Conservation (phyloP, 2,797 vertebrate species). For the Crocodylus rhombifer region DNA sequence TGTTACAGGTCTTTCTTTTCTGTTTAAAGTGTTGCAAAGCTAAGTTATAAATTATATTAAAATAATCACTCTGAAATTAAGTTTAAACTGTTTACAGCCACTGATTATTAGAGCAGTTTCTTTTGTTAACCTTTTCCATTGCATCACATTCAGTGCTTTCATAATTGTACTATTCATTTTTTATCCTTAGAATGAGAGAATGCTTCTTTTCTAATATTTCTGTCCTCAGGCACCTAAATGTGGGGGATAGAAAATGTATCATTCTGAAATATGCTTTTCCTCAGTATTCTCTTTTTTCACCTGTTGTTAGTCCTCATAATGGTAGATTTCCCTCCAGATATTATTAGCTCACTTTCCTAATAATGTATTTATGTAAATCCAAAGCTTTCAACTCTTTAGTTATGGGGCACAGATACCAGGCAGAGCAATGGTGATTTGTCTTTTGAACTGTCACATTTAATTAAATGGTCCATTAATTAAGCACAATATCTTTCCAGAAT, state of each 20-base stretch:
- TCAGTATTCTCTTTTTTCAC: not conserved
- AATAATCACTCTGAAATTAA: accelerated
- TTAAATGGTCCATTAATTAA: not conserved
- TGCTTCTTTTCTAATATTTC: not conserved
- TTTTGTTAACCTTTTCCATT: not conserved
- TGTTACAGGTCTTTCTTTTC: not conserved
- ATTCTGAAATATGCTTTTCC: not conserved
- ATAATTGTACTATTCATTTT: not conserved
- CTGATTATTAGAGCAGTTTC: accelerated
- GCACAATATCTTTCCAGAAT: not conserved
- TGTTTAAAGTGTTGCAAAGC: not conserved
- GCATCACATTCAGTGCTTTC: accelerated
- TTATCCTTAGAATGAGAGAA: accelerated
- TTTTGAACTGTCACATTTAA: not conserved
- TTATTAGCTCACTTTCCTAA: not conserved
- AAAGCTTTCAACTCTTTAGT: too few relatives aligned
- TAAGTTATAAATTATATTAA: not conserved
- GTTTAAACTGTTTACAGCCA: not conserved
- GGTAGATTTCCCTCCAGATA: accelerated
- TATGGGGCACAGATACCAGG: not conserved
- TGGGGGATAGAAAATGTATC: accelerated
- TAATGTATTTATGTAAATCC: not conserved
- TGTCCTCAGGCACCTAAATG: not conserved
- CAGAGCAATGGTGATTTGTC: not conserved
- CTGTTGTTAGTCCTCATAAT: accelerated